A percentile compares a stretch with the other conserved stretches of the same genome.
Conservation (phyloP, 1,140 invertebrate species). For the Sinonovacula constricta region DNA sequence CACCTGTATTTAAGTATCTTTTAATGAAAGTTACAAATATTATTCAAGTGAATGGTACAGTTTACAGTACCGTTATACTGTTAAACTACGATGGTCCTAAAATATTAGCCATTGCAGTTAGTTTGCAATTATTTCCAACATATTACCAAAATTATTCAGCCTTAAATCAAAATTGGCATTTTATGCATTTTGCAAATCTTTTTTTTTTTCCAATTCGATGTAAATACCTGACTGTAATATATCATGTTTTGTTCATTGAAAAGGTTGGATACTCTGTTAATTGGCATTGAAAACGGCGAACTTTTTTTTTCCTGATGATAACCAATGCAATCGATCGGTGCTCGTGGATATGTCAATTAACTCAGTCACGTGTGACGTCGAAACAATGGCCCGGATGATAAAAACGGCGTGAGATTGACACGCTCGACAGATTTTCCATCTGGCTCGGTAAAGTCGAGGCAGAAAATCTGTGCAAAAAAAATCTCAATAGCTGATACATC, state of each 20-base stretch:
- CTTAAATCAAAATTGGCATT: background rate
- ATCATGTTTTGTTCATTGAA: no score
- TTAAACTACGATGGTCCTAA: no score
- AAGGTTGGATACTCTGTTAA: background rate
- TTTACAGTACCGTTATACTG: no score
- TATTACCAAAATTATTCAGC: no score
- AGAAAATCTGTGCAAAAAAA: constrained; percentile 6
- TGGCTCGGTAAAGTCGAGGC: background rate
- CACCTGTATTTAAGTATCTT: no score
- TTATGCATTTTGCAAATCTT: background rate
- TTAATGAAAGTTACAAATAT: no score
- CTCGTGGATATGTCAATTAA: constrained; percentile 21
- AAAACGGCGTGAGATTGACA: constrained; percentile 28
- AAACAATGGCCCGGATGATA: constrained; percentile 37
- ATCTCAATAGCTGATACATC: constrained; percentile 10
- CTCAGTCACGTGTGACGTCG: constrained; percentile 27
- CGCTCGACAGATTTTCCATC: constrained; percentile 27
- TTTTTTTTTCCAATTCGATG: constrained; percentile 11
- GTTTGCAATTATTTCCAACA: no score
- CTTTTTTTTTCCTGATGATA: background rate
- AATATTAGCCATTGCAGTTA: no score
- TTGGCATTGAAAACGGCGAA: background rate
- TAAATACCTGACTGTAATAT: constrained; percentile 8
- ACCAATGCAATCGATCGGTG: constrained; percentile 5
- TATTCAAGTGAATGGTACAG: no score